A percentile compares a stretch with the other conserved stretches of the same genome.
Evolutionary conservation across 30 jellyfish, hydroid and myxozoan genomes (phyloP).

Genomic region (Mastigias papua): DNA sequence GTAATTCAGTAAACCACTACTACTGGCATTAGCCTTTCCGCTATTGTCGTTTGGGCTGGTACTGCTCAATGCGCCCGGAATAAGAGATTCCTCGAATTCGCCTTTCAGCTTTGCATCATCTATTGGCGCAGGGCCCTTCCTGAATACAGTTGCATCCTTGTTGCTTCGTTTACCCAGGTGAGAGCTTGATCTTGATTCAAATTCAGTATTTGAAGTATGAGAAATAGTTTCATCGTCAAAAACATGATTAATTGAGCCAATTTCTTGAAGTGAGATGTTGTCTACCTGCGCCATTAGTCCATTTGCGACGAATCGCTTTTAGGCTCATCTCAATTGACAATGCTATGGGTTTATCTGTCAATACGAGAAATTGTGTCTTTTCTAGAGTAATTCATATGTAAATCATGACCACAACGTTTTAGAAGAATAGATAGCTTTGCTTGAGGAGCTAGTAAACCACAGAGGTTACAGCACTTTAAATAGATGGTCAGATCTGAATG

Average conservation of each 20-base stretch:
- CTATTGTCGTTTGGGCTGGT: not conserved
- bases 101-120: conserved; percentile 69
- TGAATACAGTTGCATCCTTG: conserved; percentile 20
- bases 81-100: conserved; percentile 10
- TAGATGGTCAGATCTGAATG: too few relatives aligned
- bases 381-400: not conserved
- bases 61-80: conserved; percentile 61
- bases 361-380: not conserved
- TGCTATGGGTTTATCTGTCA: not conserved
- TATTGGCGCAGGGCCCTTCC: conserved; percentile 88
- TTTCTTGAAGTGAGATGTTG: not conserved
- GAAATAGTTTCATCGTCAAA: conserved; percentile 21
- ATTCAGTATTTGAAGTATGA: conserved; percentile 2
- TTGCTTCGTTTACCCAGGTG: conserved; percentile 27
- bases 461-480: not conserved
- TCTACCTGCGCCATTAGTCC: not conserved
- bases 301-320: not conserved
- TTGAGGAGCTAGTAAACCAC: not conserved
- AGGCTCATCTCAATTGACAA: not conserved
- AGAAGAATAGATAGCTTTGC: not conserved
- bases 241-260: conserved; percentile 27
- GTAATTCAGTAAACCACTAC: conserved; percentile 84
- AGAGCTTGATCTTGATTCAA: not conserved
- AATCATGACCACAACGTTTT: too few relatives aligned
- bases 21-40: conserved; percentile 47